phyloP scores from a whole-genome alignment of 2,797 vertebrate genomes.

The Danio tinwini region DNA sequence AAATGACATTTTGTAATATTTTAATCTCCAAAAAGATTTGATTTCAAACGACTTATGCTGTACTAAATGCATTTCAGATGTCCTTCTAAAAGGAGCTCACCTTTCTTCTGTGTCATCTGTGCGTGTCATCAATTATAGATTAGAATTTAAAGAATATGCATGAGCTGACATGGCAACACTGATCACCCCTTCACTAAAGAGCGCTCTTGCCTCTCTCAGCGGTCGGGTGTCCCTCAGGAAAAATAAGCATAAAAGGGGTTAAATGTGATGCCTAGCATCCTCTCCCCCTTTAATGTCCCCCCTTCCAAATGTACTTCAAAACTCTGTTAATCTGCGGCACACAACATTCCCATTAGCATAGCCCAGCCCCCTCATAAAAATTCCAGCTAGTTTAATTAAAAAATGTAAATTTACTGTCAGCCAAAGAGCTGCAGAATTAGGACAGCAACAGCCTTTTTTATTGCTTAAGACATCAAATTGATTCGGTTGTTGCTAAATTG shows the following conservation, averaged over 20 bases:
- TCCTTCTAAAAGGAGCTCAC: constrained; percentile 20
- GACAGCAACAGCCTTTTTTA: constrained; percentile 99
- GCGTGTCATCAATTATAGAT: constrained; percentile 65
- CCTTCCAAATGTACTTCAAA: constrained; percentile 99
- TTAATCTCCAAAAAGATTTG: background rate
- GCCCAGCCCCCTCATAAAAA: constrained; percentile 99
- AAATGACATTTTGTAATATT: background rate
- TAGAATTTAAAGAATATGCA: constrained; percentile 70
- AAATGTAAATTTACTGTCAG: constrained; percentile 99
- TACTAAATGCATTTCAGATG: constrained; percentile 7
- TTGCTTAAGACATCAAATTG: constrained; percentile 99
- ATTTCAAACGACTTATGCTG: background rate
- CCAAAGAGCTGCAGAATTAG: constrained; percentile 98
- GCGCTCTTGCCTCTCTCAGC: constrained; percentile 76
- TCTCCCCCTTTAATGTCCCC: constrained; percentile 82
- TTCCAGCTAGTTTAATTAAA: constrained; percentile 99
- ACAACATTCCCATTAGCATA: constrained; percentile 99
- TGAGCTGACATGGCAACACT: constrained; percentile 77
- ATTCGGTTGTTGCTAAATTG: constrained; percentile 93
- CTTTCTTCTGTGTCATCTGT: constrained; percentile 48
- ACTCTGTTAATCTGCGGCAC: constrained; percentile 99
- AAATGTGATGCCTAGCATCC: constrained; percentile 87
- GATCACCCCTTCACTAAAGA: constrained; percentile 77
- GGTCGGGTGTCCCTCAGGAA: constrained; percentile 80
- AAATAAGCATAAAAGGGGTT: constrained; percentile 94